Percentiles rank a stretch among this genome's conserved stretches.
These are phyloP conservation scores for Tychaedon coryphoeus DNA, from an alignment of 2,113 vertebrate genomes.

Conservation along the genomic window DNA sequence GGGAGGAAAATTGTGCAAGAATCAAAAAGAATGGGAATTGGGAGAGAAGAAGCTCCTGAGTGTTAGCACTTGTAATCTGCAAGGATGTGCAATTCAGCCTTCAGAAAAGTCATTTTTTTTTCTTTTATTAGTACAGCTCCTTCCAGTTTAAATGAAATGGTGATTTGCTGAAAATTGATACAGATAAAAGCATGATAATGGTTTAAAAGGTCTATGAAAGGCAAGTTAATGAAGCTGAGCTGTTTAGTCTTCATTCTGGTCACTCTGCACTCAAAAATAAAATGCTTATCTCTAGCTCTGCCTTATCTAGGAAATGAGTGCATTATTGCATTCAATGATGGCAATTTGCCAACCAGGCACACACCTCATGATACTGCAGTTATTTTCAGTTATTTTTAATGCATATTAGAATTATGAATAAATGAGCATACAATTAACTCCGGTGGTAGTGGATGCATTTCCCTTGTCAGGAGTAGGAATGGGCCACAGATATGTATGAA, in stretches of 20 bases:
- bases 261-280: not conserved
- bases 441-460: not conserved
- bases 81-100: not conserved
- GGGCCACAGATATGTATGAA: not conserved
- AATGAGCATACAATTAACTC: not conserved
- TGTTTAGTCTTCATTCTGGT: not conserved
- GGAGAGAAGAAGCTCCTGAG: not conserved
- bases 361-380: not conserved
- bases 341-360: not conserved
- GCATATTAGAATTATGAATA: not conserved
- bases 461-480: not conserved
- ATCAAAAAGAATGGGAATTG: not conserved
- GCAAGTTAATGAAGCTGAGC: not conserved
- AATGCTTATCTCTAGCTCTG: not conserved
- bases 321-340: not conserved
- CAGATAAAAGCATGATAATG: not conserved
- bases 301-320: not conserved
- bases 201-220: not conserved
- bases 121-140: not conserved
- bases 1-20: not conserved
- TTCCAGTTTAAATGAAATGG: not conserved
- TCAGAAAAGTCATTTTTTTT: not conserved
- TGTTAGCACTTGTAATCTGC: not conserved
- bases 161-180: not conserved
- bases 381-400: not conserved